Base-by-base conservation (phyloP, 23 tunicate species). In the Halocynthia roretzi region DNA sequence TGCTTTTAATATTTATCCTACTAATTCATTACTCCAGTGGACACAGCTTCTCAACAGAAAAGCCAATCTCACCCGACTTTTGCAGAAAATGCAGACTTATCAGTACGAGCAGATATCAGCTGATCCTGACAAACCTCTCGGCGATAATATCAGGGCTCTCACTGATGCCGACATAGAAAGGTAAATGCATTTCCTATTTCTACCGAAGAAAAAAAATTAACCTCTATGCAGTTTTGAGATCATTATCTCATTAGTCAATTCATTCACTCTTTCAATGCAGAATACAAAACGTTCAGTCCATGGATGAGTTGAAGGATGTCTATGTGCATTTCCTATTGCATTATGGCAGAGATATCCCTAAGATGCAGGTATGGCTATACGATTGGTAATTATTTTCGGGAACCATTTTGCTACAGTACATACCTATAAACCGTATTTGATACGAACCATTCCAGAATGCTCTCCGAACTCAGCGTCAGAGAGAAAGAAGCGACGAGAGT, bases 291-390 rank as follows among this genome's bases (percentile, higher is more conserved):
- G 86, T 93, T 8, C 94, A 87, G 71, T 87, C 89, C 4, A 85
- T 87, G 86, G 94, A 87, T 51, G 98, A 87, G 54, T 65, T 83
- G 17, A 64, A 76, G 6, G 94, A 87, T 72, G 84, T 93, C 54
- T 87, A 83, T 71, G 80, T 71, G 8, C 94, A 93, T 57, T 93
- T 93, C 54, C 81, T 85, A 57, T 81, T 96, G 23, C 86, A 96
- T 71, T 96, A 90, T 68, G 99, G 99, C n/a, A 70, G 94, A 49
- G 96, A 89, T 77, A 80, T 96, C 10, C 99, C 96, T 31, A 90
- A 90, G 56, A 86, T 96, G 93, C 89, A 88, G 90, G 91, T 85
- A 9, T 31, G 1, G 44, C 44, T 31, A n/a, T n/a, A 31, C 44
- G 44, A 31, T 31, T 31, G 4, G 4, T 1, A 31, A 31, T 31